Evolutionary conservation across 1,140 invertebrate species (phyloP).

Genomic region (Ganaspis sp.): DNA sequence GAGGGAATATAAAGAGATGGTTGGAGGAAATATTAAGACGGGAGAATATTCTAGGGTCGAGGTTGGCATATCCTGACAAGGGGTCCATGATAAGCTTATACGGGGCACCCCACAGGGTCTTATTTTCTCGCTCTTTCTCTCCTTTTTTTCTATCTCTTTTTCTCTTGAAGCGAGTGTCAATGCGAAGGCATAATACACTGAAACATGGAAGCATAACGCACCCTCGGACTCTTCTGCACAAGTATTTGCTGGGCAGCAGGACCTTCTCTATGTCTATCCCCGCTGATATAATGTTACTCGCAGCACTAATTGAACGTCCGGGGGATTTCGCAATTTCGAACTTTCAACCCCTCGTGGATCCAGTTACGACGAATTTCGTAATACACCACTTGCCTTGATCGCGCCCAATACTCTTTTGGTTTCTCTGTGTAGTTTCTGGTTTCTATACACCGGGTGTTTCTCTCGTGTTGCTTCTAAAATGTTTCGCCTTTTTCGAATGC

Average conservation of each 20-base stretch:
- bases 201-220: conserved; percentile 14
- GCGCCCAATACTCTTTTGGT: not conserved
- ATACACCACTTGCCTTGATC: conserved; percentile 12
- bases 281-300: conserved; percentile 49
- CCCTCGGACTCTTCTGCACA: not conserved
- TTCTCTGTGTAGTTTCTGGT: not conserved
- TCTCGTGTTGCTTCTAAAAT: no score
- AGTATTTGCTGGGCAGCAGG: not conserved
- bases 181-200: not conserved
- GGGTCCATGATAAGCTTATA: conserved; percentile 49
- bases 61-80: conserved; percentile 34
- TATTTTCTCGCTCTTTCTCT: conserved; percentile 28
- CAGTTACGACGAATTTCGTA: conserved; percentile 17
- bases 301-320: conserved; percentile 52
- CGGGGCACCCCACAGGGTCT: conserved; percentile 41
- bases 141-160: not conserved
- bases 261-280: conserved; percentile 25
- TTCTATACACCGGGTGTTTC: not conserved
- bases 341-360: conserved; percentile 32
- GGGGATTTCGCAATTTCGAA: conserved; percentile 52
- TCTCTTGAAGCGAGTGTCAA: not conserved
- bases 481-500: no score
- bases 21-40: not conserved
- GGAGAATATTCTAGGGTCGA: conserved; percentile 28
- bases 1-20: not conserved